Conservation (phyloP, 2,888 invertebrate genomes). For the Cantharis rustica region DNA sequence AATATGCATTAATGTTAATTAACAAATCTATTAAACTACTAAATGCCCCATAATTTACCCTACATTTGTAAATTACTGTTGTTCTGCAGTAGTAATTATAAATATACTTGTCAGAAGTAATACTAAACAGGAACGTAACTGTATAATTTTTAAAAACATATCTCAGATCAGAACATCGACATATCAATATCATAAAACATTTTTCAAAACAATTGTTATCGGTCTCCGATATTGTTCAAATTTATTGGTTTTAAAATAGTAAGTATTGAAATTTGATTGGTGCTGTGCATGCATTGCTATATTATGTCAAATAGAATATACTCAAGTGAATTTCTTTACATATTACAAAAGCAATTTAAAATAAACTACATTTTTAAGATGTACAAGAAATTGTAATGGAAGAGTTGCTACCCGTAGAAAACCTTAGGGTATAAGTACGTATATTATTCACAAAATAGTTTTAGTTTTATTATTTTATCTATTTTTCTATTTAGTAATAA, state of each 20-base stretch:
- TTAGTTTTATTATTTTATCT: not conserved
- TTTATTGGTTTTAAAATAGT: not conserved
- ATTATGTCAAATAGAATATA: not conserved
- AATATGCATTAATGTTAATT: not conserved
- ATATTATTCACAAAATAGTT: not conserved
- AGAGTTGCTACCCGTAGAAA: not conserved
- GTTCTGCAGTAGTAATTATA: not conserved
- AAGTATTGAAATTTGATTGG: not conserved
- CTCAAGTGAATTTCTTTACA: not conserved
- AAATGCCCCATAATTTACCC: not conserved
- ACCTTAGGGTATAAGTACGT: not conserved
- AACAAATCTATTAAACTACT: not conserved
- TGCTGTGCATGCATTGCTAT: not conserved
- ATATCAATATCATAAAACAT: not conserved
- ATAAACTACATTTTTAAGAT: not conserved
- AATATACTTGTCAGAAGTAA: not conserved
- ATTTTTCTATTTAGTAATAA: not conserved
- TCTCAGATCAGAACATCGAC: not conserved
- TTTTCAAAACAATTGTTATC: not conserved
- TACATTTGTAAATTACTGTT: not conserved
- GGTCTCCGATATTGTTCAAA: not conserved
- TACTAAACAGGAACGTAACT: not conserved
- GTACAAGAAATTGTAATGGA: not conserved
- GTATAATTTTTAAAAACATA: not conserved
- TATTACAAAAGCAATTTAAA: not conserved